Evolutionary conservation across 2,797 vertebrate genomes (phyloP).

Genomic region (Cynodonichthys magdalenae): DNA sequence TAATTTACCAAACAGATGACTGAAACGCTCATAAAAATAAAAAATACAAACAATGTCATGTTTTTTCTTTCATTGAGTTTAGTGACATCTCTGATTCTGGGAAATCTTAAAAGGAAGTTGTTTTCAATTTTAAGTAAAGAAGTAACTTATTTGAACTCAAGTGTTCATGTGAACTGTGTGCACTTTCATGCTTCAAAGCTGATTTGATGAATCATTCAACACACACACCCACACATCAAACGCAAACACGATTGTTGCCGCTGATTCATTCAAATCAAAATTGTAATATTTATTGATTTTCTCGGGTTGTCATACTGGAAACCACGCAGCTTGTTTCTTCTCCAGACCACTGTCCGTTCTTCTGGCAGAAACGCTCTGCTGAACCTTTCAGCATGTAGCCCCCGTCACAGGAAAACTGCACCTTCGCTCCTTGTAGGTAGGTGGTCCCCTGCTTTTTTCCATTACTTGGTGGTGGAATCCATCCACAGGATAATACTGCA

Average conservation of each 20-base stretch:
- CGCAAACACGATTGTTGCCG: conserved; percentile 7
- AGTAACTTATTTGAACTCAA: not conserved
- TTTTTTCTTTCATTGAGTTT: too few species aligned
- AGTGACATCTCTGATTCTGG: too few species aligned
- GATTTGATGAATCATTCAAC: conserved; percentile 31
- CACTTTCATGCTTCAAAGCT: conserved; percentile 9
- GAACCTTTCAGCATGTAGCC: conserved; percentile 64
- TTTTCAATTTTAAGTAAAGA: too few species aligned
- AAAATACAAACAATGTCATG: too few species aligned
- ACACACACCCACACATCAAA: conserved; percentile 6
- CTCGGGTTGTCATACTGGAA: conserved; percentile 50
- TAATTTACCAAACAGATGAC: too few species aligned
- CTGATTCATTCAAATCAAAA: conserved; percentile 29
- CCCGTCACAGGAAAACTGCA: conserved; percentile 62
- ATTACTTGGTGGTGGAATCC: conserved; percentile 67
- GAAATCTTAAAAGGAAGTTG: too few species aligned
- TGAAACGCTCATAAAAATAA: too few species aligned
- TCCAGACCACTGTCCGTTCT: conserved; percentile 71
- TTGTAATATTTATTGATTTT: conserved; percentile 33
- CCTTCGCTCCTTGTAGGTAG: conserved; percentile 67
- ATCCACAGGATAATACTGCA: conserved; percentile 74
- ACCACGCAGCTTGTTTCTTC: conserved; percentile 53
- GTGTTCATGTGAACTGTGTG: not conserved
- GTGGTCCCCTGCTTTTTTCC: conserved; percentile 71
- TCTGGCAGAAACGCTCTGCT: conserved; percentile 54